phyloP scores from a whole-genome alignment of 2,888 invertebrate genomes.

The Drosophila leonis region DNA sequence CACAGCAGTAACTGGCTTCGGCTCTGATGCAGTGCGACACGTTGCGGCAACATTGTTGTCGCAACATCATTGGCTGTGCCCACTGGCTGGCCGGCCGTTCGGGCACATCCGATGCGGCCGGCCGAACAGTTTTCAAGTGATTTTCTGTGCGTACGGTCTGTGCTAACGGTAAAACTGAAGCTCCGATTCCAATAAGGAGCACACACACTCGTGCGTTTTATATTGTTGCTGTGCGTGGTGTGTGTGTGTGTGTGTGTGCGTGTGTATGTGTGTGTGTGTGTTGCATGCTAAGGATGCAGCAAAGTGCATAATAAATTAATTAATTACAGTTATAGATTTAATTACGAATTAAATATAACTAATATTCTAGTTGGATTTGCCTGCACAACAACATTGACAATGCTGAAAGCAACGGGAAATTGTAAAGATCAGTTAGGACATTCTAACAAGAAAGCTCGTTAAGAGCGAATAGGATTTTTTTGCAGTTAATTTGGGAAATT shows the following conservation, averaged over 20 bases:
- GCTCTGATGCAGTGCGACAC: slow-evolving; percentile 5
- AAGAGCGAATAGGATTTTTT: not conserved
- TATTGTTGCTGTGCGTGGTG: slow-evolving; percentile 24
- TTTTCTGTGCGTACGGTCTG: slow-evolving; percentile 68
- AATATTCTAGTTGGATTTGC: slow-evolving; percentile 1
- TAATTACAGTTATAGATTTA: not conserved
- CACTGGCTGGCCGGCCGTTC: slow-evolving; percentile 29
- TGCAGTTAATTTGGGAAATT: not conserved
- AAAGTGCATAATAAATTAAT: slow-evolving; percentile 30
- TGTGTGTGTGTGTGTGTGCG: slow-evolving; percentile 19
- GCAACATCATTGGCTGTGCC: slow-evolving; percentile 56
- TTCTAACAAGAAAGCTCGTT: not conserved
- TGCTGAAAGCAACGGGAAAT: too few relatives aligned
- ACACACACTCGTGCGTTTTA: slow-evolving; percentile 28
- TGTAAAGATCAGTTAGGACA: slow-evolving; percentile 7
- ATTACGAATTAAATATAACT: not conserved
- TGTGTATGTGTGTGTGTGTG: slow-evolving; percentile 21
- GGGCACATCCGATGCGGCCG: slow-evolving; percentile 28
- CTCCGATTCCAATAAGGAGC: slow-evolving; percentile 18
- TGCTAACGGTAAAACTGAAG: slow-evolving; percentile 58
- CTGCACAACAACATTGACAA: not conserved
- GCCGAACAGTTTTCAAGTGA: slow-evolving; percentile 73
- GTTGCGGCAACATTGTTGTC: slow-evolving; percentile 47
- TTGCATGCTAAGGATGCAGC: slow-evolving; percentile 20
- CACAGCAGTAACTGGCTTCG: not conserved